Percentiles rank a stretch among this genome's conserved stretches.
Evolutionary conservation across 2,113 vertebrate species (phyloP).

Genomic region (Mormyrus iriodes): DNA sequence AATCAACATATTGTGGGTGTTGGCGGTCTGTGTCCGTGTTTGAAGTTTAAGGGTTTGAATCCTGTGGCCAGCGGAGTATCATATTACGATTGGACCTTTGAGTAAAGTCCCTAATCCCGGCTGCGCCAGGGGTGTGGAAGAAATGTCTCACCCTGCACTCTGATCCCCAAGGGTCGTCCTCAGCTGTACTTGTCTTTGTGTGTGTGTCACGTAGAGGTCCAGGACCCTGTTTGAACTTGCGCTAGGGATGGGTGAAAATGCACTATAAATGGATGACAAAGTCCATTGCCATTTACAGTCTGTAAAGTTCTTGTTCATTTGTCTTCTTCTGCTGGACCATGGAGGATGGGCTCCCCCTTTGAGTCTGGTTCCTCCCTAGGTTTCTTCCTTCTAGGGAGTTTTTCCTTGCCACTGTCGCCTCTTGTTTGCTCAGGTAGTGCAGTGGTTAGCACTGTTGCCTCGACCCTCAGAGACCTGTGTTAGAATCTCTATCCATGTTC

Average conservation of each 20-base stretch:
- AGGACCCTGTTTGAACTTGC: background rate
- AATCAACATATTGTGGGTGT: background rate
- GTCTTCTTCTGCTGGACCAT: no score
- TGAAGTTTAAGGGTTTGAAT: background rate
- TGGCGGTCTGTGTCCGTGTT: background rate
- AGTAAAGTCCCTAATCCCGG: background rate
- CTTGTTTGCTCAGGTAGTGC: background rate
- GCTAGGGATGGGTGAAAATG: background rate
- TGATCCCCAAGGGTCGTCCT: background rate
- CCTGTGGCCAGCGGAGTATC: background rate
- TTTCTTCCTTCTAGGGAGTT: background rate
- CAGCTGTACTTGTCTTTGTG: background rate
- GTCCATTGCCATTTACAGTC: background rate
- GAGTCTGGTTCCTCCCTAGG: background rate
- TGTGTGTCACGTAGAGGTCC: background rate
- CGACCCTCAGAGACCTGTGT: background rate
- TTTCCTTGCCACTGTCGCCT: background rate
- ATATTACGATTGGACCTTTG: background rate
- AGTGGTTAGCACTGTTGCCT: background rate
- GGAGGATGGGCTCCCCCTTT: background rate
- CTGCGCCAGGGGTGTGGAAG: no score
- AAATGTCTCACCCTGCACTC: background rate
- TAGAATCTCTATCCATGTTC: background rate
- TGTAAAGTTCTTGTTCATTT: background rate
- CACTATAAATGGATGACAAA: background rate